Percentiles rank a stretch among this genome's conserved stretches.
Evolutionary conservation across 2,888 invertebrate genomes (phyloP).

Genomic region (Marronus borbonicus): DNA sequence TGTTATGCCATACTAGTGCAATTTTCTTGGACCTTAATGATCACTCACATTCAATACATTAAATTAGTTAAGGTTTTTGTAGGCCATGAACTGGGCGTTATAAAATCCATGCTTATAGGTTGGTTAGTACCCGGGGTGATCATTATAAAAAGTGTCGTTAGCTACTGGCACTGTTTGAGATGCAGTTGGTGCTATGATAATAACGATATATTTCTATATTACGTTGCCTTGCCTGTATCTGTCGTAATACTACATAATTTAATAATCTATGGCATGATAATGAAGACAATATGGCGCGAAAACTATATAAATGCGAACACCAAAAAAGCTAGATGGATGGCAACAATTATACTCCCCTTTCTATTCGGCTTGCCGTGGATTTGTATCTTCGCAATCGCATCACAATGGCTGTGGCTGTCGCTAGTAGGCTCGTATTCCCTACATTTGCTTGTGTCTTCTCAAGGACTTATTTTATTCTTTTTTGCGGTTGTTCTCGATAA

Average conservation of each 20-base stretch:
- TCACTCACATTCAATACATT: constrained; percentile 40
- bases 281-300: not conserved
- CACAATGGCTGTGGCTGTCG: constrained; percentile 16
- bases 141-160: constrained; percentile 4
- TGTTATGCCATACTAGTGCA: constrained; percentile 42
- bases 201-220: constrained; percentile 19
- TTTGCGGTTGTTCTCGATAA: constrained; percentile 38
- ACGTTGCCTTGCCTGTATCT: constrained; percentile 30
- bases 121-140: constrained; percentile 34
- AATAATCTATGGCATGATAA: not conserved
- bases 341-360: constrained; percentile 41
- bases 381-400: constrained; percentile 36
- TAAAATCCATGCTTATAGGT: constrained; percentile 26
- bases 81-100: constrained; percentile 6
- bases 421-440: constrained; percentile 39
- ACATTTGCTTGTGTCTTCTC: constrained; percentile 31
- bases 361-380: constrained; percentile 40
- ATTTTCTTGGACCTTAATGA: constrained; percentile 48
- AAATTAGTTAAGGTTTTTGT: constrained; percentile 45
- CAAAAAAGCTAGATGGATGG: constrained; percentile 18
- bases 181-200: constrained; percentile 29
- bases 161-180: constrained; percentile 22
- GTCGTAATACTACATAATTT: constrained; percentile 28
- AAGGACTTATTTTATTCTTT: constrained; percentile 42
- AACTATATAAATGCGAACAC: not conserved